Conservation (phyloP, 2,888 invertebrate genomes). For the Mamestra brassicae region DNA sequence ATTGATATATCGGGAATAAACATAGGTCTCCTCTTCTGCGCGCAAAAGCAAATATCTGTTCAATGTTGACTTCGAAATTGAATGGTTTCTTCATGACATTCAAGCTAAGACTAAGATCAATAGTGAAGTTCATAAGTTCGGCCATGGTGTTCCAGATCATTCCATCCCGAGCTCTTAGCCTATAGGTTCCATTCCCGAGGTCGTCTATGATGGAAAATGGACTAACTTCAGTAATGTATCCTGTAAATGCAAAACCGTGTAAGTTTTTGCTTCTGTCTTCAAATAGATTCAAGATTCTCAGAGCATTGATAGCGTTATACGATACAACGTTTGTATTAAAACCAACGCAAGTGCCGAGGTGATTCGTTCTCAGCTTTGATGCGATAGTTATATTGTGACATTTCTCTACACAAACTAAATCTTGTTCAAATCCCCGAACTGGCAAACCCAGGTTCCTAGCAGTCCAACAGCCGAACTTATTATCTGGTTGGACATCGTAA, state of each 20-base stretch:
- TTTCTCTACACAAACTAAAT: conserved; percentile 76
- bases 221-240: conserved; percentile 72
- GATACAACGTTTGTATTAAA: conserved; percentile 69
- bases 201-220: conserved; percentile 77
- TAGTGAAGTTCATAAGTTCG: conserved; percentile 81
- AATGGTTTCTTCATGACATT: conserved; percentile 74
- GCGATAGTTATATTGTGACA: conserved; percentile 78
- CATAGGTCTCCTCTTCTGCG: conserved; percentile 81
- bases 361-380: conserved; percentile 73
- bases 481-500: conserved; percentile 64
- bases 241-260: conserved; percentile 76
- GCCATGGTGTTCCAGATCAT: conserved; percentile 81
- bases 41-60: conserved; percentile 78
- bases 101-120: conserved; percentile 76
- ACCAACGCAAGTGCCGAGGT: conserved; percentile 83
- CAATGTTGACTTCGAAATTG: conserved; percentile 77
- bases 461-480: conserved; percentile 80
- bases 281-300: conserved; percentile 71
- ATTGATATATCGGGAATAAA: conserved; percentile 82
- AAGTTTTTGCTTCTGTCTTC: conserved; percentile 79
- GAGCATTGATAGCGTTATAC: conserved; percentile 62
- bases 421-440: conserved; percentile 71
- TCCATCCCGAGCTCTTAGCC: conserved; percentile 79
- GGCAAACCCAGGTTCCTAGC: conserved; percentile 75
- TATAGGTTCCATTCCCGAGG: conserved; percentile 73